Evolutionary conservation across 2,888 invertebrate genomes (phyloP), one percentile per base, ranked within the genome.

Genomic region (Phragmatobia fuliginosa): DNA sequence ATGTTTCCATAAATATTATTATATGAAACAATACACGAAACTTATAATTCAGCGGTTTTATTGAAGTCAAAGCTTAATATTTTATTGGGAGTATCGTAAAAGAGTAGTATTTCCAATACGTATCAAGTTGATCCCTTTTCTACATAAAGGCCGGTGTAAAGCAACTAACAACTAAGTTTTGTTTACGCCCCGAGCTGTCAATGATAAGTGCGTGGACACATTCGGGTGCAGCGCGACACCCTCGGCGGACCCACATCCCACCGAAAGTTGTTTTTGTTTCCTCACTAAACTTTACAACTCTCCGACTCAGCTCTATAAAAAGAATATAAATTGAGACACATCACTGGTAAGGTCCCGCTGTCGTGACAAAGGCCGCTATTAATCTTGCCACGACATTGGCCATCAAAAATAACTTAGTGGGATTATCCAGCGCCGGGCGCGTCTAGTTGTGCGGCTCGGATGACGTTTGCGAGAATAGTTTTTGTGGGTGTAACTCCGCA

Each of bases 261-360:
- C 18, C 58, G 7, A 62, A 61, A 45, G 73, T 83, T 83, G 81
- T 84, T 83, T 85, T 81, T 81, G 83, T 83, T 82, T 75, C 61
- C 59, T 70, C 78, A 75, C 72, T 76, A 75, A 85, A 86, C 76
- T 85, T 84, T 81, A 82, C 79, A 83, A 83, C 83, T 83, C 81
- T 67, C 62, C 71, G 74, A 83, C 78, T 79, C 80, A 78, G 85
- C 86, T 81, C 82, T 81, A 84, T 87, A 87, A 87, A 87, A 83
- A 80, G 77, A 71, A 79, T 83, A 83, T 87, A 85, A 86, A 86
- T 85, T 72, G 82, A 77, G 80, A 79, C 82, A 79, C 80, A 81
- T 82, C 78, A 75, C 74, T 68, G 81, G 70, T 71, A 75, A 69
- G 83, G 77, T 67, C 79, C 66, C 77, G 71, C 49, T 71, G 73